Conservation (phyloP, 2,113 vertebrate genomes). For the Irena cyanogastra region DNA sequence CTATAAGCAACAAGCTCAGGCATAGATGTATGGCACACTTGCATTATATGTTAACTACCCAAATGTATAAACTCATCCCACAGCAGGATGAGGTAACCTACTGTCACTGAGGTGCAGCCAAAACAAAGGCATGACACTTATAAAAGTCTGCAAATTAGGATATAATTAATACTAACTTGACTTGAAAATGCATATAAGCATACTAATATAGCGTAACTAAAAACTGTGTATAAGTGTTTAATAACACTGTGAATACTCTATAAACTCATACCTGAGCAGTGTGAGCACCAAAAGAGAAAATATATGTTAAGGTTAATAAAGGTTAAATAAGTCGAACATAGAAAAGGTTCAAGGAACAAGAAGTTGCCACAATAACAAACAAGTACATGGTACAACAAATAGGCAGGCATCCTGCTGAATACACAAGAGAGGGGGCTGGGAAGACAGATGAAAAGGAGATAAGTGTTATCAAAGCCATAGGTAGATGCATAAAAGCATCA, state of each 20-base stretch:
- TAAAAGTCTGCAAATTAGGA: neutral
- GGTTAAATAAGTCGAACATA: neutral
- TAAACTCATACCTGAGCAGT: neutral
- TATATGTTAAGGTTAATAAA: no score
- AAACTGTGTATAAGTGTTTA: neutral
- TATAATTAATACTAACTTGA: neutral
- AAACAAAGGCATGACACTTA: neutral
- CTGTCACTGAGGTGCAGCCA: neutral
- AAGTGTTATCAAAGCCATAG: neutral
- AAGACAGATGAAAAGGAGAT: neutral
- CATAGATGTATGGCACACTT: rapidly evolving
- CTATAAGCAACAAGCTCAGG: neutral
- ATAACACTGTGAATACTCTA: neutral
- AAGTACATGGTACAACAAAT: neutral
- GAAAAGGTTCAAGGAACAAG: neutral
- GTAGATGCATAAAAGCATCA: neutral
- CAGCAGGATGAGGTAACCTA: neutral
- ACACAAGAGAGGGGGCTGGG: neutral
- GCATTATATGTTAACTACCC: neutral
- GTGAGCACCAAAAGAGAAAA: neutral
- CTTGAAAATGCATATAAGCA: neutral
- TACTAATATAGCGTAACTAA: neutral
- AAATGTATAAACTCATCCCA: neutral
- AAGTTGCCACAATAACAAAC: neutral
- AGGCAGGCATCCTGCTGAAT: neutral